Evolutionary conservation across 2,888 invertebrate genomes (phyloP).

Genomic region (Ceratothoa steindachneri): DNA sequence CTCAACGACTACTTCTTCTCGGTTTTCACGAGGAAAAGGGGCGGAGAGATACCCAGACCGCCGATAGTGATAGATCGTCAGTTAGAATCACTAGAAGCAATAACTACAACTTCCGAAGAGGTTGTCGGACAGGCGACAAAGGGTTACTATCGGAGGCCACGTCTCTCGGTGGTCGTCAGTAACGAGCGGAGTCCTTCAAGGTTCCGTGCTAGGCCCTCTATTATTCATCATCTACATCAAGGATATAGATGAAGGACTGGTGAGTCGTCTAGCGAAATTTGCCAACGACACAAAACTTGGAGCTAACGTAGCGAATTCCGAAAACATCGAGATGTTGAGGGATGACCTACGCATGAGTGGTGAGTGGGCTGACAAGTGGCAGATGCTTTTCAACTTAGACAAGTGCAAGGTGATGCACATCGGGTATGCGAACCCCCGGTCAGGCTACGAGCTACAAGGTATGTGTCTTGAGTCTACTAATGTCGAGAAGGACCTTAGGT

Average conservation of each 20-base stretch:
- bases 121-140: background rate
- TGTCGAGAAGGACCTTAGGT: background rate
- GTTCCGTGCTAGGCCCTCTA: background rate
- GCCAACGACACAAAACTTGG: background rate
- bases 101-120: no score
- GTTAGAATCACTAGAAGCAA: no score
- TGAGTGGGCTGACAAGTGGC: background rate
- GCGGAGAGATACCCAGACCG: no score
- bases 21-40: no score
- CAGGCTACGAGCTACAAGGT: background rate
- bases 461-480: background rate
- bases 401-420: conserved; percentile 19
- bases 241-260: background rate
- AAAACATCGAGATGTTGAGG: background rate
- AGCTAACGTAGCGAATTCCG: background rate
- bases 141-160: background rate
- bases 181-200: background rate
- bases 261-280: background rate
- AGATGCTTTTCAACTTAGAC: conserved; percentile 7
- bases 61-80: no score
- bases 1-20: no score
- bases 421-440: background rate
- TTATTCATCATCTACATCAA: background rate
- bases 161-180: background rate
- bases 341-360: background rate